Evolutionary conservation across 1,140 invertebrate species (phyloP), one percentile per base, ranked within the genome.

Genomic region (Drosophila gunungcola): DNA sequence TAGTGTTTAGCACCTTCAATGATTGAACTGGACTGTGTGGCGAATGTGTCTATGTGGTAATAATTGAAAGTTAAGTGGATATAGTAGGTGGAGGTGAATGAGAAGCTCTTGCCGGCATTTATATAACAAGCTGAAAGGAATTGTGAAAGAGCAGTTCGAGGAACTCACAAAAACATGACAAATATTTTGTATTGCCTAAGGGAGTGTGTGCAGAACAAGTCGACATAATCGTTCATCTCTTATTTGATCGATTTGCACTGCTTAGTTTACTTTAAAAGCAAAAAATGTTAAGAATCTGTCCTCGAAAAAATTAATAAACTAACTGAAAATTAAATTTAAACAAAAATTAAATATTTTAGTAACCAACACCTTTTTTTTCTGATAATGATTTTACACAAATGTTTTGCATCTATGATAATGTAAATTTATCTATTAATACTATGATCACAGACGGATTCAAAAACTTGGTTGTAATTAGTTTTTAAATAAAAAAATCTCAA

Each of bases 1-100:
- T 82, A 72, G 49, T 65, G 38, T 82, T 86, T 86, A 86, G 82
- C 82, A 88, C 73, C 73, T 53, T 75, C 39, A 34, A 58, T 75
- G 52, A 75, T 74, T 75, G 60, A 75, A 75, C 52, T 65, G 53
- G 72, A 65, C 53, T 75, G 73, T 75, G 61, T 16, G 41, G 27
- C 36, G 10, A 16, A 46, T 27, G 13, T 34, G 41, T 51, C 41
- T 65, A 56, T 74, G 51, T 51, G 38, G 60, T 75, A 75, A 75
- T 75, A 75, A 42, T 64, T 64, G 51, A 72, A 75, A 65, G 52
- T 65, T 65, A 65, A 65, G 41, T 52, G 52, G 60, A 3, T 25
- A 11, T 16, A 36, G 56, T 48, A 12, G 48, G 34, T 68, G 49
- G 49, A 56, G 63, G 25, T 56, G 39, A 73, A 41, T 69, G 64